These are phyloP conservation scores for Drosophila flavopinicola DNA, from an alignment of 2,888 invertebrate genomes.

Conservation along the genomic window DNA sequence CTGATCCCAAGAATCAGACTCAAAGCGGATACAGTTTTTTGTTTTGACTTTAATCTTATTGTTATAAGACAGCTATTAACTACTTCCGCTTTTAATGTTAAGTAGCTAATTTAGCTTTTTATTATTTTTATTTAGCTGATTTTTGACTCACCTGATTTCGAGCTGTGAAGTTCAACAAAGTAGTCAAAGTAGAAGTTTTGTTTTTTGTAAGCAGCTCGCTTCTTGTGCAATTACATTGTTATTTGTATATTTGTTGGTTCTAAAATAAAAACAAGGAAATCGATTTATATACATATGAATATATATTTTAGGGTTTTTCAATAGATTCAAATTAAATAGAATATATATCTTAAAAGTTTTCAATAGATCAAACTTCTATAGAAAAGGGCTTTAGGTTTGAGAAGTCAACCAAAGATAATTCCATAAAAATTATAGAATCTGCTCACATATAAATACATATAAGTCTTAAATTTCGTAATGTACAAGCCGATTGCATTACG, in stretches of 20 bases:
- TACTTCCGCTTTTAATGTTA: no score
- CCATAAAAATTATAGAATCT: no score
- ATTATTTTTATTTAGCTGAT: background rate
- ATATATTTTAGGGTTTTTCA: background rate
- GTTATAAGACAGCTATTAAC: background rate
- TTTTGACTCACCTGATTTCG: slow-evolving; percentile 51
- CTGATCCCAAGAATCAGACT: slow-evolving; percentile 4
- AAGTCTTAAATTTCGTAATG: background rate
- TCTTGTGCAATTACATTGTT: slow-evolving; percentile 53
- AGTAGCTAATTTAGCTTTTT: background rate
- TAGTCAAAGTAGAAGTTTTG: slow-evolving; percentile 19
- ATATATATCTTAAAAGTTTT: no score
- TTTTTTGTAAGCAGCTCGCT: slow-evolving; percentile 10
- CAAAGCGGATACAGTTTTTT: background rate
- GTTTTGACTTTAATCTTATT: background rate
- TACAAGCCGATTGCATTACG: slow-evolving; percentile 45
- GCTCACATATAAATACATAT: no score
- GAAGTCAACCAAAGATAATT: no score
- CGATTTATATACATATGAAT: background rate
- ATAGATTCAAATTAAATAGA: no score
- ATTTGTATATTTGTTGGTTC: slow-evolving; percentile 11
- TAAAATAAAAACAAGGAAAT: slow-evolving; percentile 24
- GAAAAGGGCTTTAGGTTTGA: no score
- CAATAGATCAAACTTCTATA: no score
- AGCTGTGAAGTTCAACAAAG: slow-evolving; percentile 3